Evolutionary conservation across 2,113 vertebrate species (phyloP).

Genomic region (Elachura formosa): DNA sequence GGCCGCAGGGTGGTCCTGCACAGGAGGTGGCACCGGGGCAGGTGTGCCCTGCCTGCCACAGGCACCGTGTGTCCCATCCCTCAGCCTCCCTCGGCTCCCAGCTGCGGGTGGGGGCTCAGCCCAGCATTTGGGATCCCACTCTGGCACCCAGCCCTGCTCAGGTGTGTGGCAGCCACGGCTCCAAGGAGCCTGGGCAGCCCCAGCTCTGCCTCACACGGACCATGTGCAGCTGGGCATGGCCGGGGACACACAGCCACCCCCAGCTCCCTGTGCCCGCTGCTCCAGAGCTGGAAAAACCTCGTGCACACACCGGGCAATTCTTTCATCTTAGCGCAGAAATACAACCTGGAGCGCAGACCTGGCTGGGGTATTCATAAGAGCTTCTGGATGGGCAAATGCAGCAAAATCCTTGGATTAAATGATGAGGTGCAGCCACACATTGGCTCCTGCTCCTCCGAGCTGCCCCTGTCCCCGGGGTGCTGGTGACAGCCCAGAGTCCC

Average conservation of each 20-base stretch:
- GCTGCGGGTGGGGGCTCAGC: background rate
- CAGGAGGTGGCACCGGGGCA: background rate
- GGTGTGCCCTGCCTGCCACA: too few relatives aligned
- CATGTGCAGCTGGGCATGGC: background rate
- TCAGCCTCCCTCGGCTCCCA: background rate
- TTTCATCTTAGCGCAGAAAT: background rate
- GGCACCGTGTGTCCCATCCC: rapidly evolving
- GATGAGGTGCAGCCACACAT: background rate
- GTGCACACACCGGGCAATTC: rapidly evolving
- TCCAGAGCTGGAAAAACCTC: background rate
- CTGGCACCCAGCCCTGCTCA: background rate
- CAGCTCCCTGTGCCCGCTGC: rapidly evolving
- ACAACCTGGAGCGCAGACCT: background rate
- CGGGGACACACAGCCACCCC: background rate
- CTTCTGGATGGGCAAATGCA: background rate
- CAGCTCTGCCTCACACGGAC: background rate
- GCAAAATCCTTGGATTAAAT: background rate
- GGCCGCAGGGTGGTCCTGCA: background rate
- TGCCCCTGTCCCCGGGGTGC: background rate
- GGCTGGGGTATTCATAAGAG: background rate
- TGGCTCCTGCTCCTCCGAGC: background rate
- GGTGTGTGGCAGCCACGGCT: background rate
- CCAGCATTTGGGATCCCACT: rapidly evolving
- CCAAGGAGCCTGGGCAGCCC: background rate
- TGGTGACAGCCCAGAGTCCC: background rate